These are phyloP conservation scores for Papilio demoleus DNA, from an alignment of 2,888 invertebrate genomes.

Conservation along the genomic window DNA sequence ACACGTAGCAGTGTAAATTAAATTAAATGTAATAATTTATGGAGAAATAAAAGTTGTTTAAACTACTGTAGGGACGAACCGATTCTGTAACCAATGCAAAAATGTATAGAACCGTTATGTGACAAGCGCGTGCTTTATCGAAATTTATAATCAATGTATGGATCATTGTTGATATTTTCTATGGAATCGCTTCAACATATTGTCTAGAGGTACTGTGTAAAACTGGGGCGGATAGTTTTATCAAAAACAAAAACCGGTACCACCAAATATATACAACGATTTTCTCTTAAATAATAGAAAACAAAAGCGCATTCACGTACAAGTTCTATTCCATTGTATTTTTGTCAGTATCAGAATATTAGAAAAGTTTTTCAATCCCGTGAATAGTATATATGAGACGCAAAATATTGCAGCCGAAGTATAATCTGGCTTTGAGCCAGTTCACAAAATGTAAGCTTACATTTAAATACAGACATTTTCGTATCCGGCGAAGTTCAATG, in stretches of 20 bases:
- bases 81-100: no score
- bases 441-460: constrained; percentile 75
- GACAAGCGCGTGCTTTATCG: no score
- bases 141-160: no score
- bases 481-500: constrained; percentile 48
- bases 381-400: constrained; percentile 77
- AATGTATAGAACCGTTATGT: no score
- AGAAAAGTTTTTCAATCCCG: constrained; percentile 81
- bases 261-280: constrained; percentile 19
- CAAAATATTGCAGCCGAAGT: constrained; percentile 72
- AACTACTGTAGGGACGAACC: no score
- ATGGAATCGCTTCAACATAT: background rate
- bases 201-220: background rate
- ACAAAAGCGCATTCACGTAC: constrained; percentile 40
- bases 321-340: constrained; percentile 64
- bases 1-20: no score
- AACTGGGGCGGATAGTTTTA: background rate
- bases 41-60: no score
- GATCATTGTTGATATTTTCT: background rate
- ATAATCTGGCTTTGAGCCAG: constrained; percentile 79
- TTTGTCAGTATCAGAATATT: constrained; percentile 73
- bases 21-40: no score
- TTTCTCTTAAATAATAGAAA: constrained; percentile 18
- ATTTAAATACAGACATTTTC: constrained; percentile 65
- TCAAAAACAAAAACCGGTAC: background rate